Evolutionary conservation across 2,888 invertebrate genomes (phyloP).

Genomic region (Aphidoletes aphidimyza): DNA sequence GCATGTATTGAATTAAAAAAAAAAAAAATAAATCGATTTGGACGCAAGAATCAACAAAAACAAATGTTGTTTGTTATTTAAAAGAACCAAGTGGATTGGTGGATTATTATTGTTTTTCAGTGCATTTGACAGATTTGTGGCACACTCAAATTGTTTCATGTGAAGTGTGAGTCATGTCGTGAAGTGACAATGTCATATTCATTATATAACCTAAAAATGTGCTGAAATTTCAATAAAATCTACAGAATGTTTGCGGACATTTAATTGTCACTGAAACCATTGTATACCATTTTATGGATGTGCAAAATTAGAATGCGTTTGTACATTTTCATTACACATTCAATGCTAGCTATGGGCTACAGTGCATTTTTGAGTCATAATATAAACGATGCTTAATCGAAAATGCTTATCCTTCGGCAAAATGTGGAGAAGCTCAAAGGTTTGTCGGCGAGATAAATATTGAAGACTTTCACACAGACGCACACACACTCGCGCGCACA

Average conservation of each 20-base stretch:
- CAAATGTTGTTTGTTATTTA: conserved; percentile 8
- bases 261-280: no score
- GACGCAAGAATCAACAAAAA: not conserved
- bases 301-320: no score
- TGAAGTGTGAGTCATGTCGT: conserved; percentile 40
- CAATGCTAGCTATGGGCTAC: no score
- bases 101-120: conserved; percentile 47
- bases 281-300: no score
- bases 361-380: not conserved
- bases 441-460: not conserved
- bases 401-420: not conserved
- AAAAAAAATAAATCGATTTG: conserved; percentile 4
- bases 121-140: not conserved
- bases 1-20: not conserved
- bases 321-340: no score
- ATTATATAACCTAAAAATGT: conserved; percentile 22
- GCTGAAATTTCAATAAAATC: no score
- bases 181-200: not conserved
- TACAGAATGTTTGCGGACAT: no score
- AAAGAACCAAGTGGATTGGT: not conserved
- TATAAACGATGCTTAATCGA: conserved; percentile 22
- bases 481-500: not conserved
- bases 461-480: not conserved
- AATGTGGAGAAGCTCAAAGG: not conserved
- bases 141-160: not conserved